Conservation (phyloP, 2,888 invertebrate species). For the Podotricha telesiphe region DNA sequence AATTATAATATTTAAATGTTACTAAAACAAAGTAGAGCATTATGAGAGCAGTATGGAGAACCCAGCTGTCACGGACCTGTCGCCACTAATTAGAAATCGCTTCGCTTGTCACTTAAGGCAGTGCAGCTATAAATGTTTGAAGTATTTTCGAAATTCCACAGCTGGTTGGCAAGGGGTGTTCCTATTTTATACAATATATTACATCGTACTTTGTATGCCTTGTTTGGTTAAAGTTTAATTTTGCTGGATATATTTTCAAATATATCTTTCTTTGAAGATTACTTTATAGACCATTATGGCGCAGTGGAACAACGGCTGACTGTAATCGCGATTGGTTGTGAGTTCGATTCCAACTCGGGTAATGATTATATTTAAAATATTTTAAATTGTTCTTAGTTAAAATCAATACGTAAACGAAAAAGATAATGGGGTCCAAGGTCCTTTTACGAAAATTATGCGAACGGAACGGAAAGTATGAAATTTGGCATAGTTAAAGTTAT, state of each 20-base stretch:
- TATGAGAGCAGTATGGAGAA: conserved; percentile 7
- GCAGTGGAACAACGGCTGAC: too few relatives aligned
- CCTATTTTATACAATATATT: background rate
- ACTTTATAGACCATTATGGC: too few relatives aligned
- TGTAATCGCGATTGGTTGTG: too few relatives aligned
- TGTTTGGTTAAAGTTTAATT: background rate
- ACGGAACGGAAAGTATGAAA: too few relatives aligned
- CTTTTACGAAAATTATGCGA: too few relatives aligned
- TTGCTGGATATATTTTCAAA: background rate
- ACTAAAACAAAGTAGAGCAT: background rate
- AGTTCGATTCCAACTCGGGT: too few relatives aligned
- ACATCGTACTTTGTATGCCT: background rate
- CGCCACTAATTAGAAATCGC: conserved; percentile 34
- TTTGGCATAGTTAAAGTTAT: too few relatives aligned
- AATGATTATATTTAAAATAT: too few relatives aligned
- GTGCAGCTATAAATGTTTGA: conserved; percentile 11
- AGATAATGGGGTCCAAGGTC: too few relatives aligned
- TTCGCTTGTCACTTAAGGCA: conserved; percentile 24
- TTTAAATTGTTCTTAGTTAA: too few relatives aligned
- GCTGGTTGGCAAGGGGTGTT: conserved; percentile 10
- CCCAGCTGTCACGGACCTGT: conserved; percentile 30
- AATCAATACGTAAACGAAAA: too few relatives aligned
- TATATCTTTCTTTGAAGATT: too few relatives aligned
- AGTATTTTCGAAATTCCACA: conserved; percentile 28
- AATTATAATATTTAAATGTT: background rate